Evolutionary conservation across 2,113 vertebrate genomes (phyloP), one percentile per base, ranked within the genome.

Genomic region (Lasiurus cinereus): DNA sequence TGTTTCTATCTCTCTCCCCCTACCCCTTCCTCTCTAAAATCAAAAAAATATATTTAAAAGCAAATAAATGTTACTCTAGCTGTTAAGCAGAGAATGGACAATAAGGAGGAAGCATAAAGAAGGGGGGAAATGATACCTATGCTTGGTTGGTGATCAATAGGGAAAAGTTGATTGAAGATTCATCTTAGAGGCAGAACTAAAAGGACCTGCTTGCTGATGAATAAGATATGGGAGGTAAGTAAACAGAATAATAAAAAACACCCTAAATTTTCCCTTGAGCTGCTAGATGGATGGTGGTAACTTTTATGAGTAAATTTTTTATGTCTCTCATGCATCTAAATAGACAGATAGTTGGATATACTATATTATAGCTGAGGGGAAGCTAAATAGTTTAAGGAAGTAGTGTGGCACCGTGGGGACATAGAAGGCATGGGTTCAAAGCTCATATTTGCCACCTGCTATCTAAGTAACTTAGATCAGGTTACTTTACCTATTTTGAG

Each of bases 181-280:
- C 64, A 70, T 22, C 50, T 79, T n/a, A 82, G 29, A 66, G 16
- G 50, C 27, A 95, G 39, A 84, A 82, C 4, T 87, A 46, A 67
- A 15, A 69, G 39, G 9, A 93, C 27, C 29, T 73, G 36, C 69
- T 96, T 92, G 59, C 5, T 91, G 36, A 84, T 59, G n/a, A 93
- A 31, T 48, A 83, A 69, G 10, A 96, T 11, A 77, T 0, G 10
- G 59, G 18, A 94, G 33, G n/a, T 88, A 6, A 84, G 21, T 83
- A 56, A 84, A 70, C 3, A 70, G 31, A 77, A 92, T 13, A 76
- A 84, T 70, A 39, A 79, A 83, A 39, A 87, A 59, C 1, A 88
- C 10, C 10, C 29, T 33, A 22, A 56, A 91, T 27, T 91, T 93
- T 54, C n/a, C 54, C n/a, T 80, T 72, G 36, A 82, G 24, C 11